phyloP scores from a whole-genome alignment of 2,888 invertebrate species.

The Pollenia labialis region DNA sequence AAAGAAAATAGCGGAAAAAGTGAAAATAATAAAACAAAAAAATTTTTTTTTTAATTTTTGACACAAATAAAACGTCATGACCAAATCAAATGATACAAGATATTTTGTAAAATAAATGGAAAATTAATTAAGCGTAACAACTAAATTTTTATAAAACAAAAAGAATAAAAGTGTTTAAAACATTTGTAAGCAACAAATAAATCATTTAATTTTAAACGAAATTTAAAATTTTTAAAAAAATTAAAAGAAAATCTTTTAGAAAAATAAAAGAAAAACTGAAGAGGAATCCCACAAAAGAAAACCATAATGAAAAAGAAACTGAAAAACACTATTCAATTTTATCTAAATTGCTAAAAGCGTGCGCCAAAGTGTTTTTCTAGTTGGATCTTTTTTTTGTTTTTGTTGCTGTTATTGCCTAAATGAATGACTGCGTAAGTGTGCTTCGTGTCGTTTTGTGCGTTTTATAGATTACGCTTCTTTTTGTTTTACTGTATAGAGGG shows the following conservation, averaged over 20 bases:
- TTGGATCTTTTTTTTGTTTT: slow-evolving; percentile 46
- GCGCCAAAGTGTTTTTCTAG: slow-evolving; percentile 65
- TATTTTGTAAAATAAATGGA: slow-evolving; percentile 13
- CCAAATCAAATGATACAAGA: slow-evolving; percentile 22
- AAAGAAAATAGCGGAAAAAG: neutral
- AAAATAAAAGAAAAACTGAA: slow-evolving; percentile 7
- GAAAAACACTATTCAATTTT: slow-evolving; percentile 60
- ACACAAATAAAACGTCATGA: neutral
- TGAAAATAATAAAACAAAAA: slow-evolving; percentile 28
- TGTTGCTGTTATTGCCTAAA: slow-evolving; percentile 44
- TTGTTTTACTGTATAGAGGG: slow-evolving; percentile 44
- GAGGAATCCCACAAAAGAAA: slow-evolving; percentile 25
- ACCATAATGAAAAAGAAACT: slow-evolving; percentile 37
- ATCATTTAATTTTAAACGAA: neutral
- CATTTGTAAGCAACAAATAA: neutral
- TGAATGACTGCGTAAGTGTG: slow-evolving; percentile 71
- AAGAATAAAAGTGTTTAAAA: slow-evolving; percentile 28
- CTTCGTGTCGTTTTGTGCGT: slow-evolving; percentile 71
- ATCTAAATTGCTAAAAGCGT: slow-evolving; percentile 72
- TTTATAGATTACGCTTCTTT: slow-evolving; percentile 66
- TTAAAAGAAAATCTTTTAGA: slow-evolving; percentile 25
- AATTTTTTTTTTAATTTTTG: neutral
- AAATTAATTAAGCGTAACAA: slow-evolving; percentile 58
- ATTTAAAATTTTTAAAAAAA: slow-evolving; percentile 1
- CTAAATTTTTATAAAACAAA: slow-evolving; percentile 12